These are phyloP conservation scores for Temnothorax nylanderi DNA, from an alignment of 1,140 invertebrate species.

Conservation along the genomic window DNA sequence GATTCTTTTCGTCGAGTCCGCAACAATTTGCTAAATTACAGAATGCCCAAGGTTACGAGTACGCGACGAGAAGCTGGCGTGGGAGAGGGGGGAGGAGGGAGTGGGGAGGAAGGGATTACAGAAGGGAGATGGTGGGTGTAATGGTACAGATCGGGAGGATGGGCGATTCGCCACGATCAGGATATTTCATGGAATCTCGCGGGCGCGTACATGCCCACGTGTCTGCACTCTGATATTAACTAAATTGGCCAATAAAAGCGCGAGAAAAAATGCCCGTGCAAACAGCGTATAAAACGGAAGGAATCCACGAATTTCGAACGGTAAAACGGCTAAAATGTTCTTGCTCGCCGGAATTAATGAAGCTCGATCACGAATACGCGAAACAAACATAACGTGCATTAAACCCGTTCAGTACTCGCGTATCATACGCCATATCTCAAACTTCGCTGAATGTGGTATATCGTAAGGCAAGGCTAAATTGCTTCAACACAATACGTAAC, in stretches of 20 bases:
- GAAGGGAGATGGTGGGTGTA: slow-evolving; percentile 32
- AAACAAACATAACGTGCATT: slow-evolving; percentile 28
- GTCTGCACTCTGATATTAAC: slow-evolving; percentile 57
- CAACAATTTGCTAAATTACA: slow-evolving; percentile 78
- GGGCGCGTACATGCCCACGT: slow-evolving; percentile 8
- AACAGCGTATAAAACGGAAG: slow-evolving; percentile 47
- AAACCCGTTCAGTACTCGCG: background rate
- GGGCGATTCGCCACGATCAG: slow-evolving; percentile 49
- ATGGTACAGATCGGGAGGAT: slow-evolving; percentile 30
- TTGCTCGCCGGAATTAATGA: slow-evolving; percentile 14
- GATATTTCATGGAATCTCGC: slow-evolving; percentile 63
- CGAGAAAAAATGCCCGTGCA: slow-evolving; percentile 51
- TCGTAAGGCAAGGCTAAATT: slow-evolving; percentile 12
- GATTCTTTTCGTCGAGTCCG: slow-evolving; percentile 69
- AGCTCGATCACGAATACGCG: slow-evolving; percentile 28
- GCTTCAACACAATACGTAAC: background rate
- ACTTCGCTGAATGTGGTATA: slow-evolving; percentile 1
- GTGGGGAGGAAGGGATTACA: slow-evolving; percentile 4
- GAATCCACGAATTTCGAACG: slow-evolving; percentile 34
- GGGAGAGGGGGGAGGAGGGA: slow-evolving; percentile 24
- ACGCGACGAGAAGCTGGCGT: slow-evolving; percentile 67
- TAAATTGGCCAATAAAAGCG: slow-evolving; percentile 63
- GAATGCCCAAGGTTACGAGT: slow-evolving; percentile 78
- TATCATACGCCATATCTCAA: background rate
- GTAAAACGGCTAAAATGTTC: background rate